Conservation (phyloP, 2,888 invertebrate species). For the Agrotis puta region DNA sequence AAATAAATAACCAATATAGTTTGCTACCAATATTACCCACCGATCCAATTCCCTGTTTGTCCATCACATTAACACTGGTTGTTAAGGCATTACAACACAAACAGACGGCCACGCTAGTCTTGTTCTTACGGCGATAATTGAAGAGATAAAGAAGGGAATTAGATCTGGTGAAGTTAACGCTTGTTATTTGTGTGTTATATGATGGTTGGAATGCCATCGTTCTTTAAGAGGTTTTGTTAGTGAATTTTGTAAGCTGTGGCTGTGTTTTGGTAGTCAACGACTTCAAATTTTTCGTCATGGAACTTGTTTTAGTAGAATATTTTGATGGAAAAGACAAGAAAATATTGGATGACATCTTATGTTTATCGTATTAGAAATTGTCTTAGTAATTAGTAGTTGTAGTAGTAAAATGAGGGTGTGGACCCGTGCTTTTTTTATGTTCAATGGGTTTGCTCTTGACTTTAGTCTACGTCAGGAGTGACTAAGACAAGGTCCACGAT, state of each 20-base stretch:
- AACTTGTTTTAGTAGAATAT: background rate
- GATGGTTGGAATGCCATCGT: slow-evolving; percentile 18
- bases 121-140: slow-evolving; percentile 82
- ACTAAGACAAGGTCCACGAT: too few species aligned
- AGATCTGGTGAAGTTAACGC: slow-evolving; percentile 75
- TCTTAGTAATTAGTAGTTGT: too few species aligned
- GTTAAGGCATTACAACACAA: slow-evolving; percentile 76
- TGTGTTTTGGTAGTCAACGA: too few species aligned
- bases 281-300: background rate
- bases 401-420: too few species aligned
- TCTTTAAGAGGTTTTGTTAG: slow-evolving; percentile 16
- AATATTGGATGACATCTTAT: too few species aligned
- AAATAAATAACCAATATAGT: too few species aligned
- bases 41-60: slow-evolving; percentile 79
- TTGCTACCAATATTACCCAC: slow-evolving; percentile 84
- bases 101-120: slow-evolving; percentile 64
- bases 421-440: too few species aligned
- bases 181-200: slow-evolving; percentile 58
- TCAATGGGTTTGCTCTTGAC: too few species aligned
- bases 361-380: too few species aligned
- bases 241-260: slow-evolving; percentile 3
- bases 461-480: too few species aligned
- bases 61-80: slow-evolving; percentile 70
- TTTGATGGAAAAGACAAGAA: too few species aligned
- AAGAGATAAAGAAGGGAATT: slow-evolving; percentile 82